These are phyloP conservation scores for Anthonomus grandis DNA, from an alignment of 1,140 invertebrate genomes.

Conservation along the genomic window DNA sequence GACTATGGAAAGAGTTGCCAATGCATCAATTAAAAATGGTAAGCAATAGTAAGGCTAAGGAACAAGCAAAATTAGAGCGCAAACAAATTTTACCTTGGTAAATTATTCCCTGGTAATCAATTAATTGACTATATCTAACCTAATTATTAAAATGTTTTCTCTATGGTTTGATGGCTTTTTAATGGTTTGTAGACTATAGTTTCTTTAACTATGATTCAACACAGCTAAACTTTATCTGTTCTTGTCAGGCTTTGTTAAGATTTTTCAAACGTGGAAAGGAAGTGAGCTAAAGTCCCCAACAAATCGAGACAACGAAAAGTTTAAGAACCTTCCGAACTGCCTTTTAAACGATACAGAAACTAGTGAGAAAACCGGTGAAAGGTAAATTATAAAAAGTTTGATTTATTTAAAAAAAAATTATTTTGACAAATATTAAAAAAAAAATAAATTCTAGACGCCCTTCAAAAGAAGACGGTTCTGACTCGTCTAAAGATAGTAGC, in stretches of 20 bases:
- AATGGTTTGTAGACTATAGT: no score
- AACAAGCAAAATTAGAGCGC: no score
- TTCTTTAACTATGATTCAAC: background rate
- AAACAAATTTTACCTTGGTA: no score
- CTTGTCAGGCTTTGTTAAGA: constrained; percentile 41
- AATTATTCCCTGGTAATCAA: no score
- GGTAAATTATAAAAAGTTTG: constrained; percentile 11
- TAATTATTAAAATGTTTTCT: no score
- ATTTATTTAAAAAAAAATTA: constrained; percentile 35
- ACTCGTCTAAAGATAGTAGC: constrained; percentile 88
- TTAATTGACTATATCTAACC: no score
- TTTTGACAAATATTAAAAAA: background rate
- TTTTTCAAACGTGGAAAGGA: constrained; percentile 48
- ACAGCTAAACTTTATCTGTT: no score
- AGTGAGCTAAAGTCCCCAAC: constrained; percentile 38
- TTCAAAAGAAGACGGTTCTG: constrained; percentile 80
- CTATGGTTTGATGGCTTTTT: background rate
- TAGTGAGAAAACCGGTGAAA: constrained; percentile 16
- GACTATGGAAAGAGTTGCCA: constrained; percentile 75
- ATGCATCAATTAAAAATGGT: constrained; percentile 50
- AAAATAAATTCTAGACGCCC: constrained; percentile 50
- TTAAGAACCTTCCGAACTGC: constrained; percentile 16
- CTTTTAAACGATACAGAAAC: constrained; percentile 35
- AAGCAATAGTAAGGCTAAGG: no score
- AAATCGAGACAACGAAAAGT: constrained; percentile 38